phyloP scores from a whole-genome alignment of 2,797 vertebrate species.

The Darevskia mixta region DNA sequence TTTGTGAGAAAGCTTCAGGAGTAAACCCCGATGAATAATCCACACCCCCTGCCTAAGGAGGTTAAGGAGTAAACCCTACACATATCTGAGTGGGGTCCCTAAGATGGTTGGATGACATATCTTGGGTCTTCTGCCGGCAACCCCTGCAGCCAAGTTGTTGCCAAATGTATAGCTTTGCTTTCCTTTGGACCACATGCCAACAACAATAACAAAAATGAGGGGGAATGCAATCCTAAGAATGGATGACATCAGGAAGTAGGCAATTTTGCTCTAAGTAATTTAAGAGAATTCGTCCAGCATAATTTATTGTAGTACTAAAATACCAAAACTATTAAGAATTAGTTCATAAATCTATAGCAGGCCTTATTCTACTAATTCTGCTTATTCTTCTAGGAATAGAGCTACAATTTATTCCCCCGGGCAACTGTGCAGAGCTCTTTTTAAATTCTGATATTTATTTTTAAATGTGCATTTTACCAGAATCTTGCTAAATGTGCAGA shows the following conservation, averaged over 20 bases:
- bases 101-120: too few species aligned
- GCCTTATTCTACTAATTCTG: neutral
- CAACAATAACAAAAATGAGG: too few species aligned
- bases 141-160: too few species aligned
- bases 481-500: neutral
- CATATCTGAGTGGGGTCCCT: too few species aligned
- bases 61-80: too few species aligned
- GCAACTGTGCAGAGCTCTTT: neutral
- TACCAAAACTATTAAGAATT: neutral
- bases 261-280: neutral
- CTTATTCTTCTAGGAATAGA: neutral
- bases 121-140: too few species aligned
- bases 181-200: too few species aligned
- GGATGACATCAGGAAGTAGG: neutral
- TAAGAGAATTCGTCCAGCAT: neutral
- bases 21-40: too few species aligned
- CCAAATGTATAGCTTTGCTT: too few species aligned
- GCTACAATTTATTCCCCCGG: neutral
- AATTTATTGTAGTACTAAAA: neutral
- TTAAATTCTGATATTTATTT: neutral
- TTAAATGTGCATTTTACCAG: neutral
- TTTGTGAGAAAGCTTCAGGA: too few species aligned
- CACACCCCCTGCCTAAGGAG: too few species aligned
- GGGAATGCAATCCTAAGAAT: neutral
- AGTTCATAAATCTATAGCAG: neutral